phyloP scores from a whole-genome alignment of 2,888 invertebrate genomes.

The Sesia apiformis region DNA sequence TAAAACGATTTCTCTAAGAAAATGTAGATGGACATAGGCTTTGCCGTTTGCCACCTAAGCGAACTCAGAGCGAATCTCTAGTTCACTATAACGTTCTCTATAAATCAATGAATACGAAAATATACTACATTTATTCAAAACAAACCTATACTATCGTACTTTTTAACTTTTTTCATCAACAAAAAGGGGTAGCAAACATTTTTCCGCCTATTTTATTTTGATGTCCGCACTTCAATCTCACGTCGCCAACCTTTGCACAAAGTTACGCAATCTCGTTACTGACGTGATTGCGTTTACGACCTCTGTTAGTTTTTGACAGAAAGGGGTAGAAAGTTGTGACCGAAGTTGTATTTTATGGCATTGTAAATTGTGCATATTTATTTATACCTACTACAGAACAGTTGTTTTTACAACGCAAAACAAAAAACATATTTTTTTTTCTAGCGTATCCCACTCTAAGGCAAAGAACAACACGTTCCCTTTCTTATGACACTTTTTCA shows the following conservation, averaged over 20 bases:
- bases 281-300: slow-evolving; percentile 13
- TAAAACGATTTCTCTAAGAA: no score
- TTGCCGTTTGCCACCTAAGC: no score
- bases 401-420: no score
- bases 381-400: no score
- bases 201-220: slow-evolving; percentile 43
- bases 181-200: slow-evolving; percentile 38
- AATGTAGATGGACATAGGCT: no score
- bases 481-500: no score
- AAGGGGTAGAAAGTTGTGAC: slow-evolving; percentile 2
- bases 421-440: no score
- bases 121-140: not conserved
- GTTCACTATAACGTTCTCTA: not conserved
- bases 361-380: no score
- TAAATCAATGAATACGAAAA: not conserved
- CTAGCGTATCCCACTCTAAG: no score
- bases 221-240: slow-evolving; percentile 29
- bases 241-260: slow-evolving; percentile 14
- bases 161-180: slow-evolving; percentile 12
- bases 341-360: not conserved
- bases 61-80: no score
- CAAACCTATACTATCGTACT: not conserved
- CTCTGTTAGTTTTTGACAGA: slow-evolving; percentile 1
- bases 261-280: slow-evolving; percentile 13
- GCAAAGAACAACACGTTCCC: no score